Evolutionary conservation across 2,113 vertebrate genomes (phyloP), one percentile per base, ranked within the genome.

Genomic region (Gadus chalcogrammus): DNA sequence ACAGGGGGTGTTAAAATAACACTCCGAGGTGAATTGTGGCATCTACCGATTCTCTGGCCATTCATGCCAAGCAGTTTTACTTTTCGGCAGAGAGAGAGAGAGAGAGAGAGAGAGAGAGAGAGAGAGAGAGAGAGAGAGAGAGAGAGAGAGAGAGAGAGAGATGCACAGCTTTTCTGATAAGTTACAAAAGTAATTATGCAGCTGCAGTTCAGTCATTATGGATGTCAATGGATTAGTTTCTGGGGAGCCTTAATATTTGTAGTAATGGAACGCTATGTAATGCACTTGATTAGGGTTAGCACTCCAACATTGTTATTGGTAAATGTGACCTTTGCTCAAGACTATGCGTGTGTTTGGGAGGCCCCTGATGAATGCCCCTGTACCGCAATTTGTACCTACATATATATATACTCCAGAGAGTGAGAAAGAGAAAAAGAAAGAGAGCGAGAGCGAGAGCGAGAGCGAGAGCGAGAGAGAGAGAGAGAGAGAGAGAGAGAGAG

Each of bases 51-150:
- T 24, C 87, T 86, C 65, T 76, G 76, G 81, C 79, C 86, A 84
- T 89, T 89, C 79, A 85, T 77, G 87, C 70, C 84, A 84, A 82
- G 84, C 89, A 91, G 89, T 90, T 91, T 88, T 86, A 85, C 87
- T 82, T 86, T 90, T 84, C 3, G 72, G 71, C 69, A 59, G 68
- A 24, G 24, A 24, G 2, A 24, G 24, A 24, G 24, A 24, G 24
- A 24, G 24, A 24, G 24, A 24, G 20, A 20, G 20, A 20, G 20
- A 20, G 20, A 20, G 20, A 20, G 20, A 20, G 20, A 20, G 20
- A 20, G 20, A 20, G 20, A 20, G 20, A 20, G 20, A 20, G 20
- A 20, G 20, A 20, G 20, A 20, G 20, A 20, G 20, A 20, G 20
- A 20, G 1, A 20, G 20, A 20, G 20, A 20, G 20, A 20, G 20